Evolutionary conservation across 2,888 invertebrate species (phyloP).

Genomic region (Campoletis raptor): DNA sequence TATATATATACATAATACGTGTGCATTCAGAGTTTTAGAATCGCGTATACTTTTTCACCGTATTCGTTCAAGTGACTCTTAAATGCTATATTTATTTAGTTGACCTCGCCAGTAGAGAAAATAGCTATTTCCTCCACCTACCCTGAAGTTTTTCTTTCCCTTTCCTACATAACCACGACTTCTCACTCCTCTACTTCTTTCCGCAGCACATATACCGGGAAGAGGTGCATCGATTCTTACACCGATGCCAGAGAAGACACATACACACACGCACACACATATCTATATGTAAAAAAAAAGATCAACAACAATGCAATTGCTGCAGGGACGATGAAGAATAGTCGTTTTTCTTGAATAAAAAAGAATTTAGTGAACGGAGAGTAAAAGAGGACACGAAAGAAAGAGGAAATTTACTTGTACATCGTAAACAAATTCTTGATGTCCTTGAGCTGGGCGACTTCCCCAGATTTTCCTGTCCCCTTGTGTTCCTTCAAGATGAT

Average conservation of each 20-base stretch:
- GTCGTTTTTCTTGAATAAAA: conserved; percentile 28
- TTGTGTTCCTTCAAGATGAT: background rate
- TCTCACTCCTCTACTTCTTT: background rate
- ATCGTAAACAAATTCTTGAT: conserved; percentile 31
- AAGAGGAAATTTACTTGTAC: conserved; percentile 54
- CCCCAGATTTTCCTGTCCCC: background rate
- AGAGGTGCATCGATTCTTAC: conserved; percentile 35
- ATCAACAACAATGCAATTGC: conserved; percentile 50
- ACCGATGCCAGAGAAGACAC: conserved; percentile 24
- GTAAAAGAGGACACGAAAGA: conserved; percentile 2
- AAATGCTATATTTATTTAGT: conserved; percentile 55
- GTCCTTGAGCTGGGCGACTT: conserved; percentile 9
- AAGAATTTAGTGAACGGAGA: conserved; percentile 13
- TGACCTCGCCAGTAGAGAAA: conserved; percentile 35
- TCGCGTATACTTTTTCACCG: conserved; percentile 48
- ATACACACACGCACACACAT: background rate
- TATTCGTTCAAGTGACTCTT: conserved; percentile 32
- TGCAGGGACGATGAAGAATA: conserved; percentile 54
- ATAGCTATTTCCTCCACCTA: conserved; percentile 35
- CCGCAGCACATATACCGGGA: background rate
- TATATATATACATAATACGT: background rate
- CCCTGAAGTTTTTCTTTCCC: conserved; percentile 23
- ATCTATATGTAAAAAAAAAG: conserved; percentile 10
- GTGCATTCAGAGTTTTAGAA: conserved; percentile 13
- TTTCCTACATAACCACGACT: background rate